Base-by-base conservation (phyloP, 2,113 vertebrate genomes). In the Glareola pratincola region DNA sequence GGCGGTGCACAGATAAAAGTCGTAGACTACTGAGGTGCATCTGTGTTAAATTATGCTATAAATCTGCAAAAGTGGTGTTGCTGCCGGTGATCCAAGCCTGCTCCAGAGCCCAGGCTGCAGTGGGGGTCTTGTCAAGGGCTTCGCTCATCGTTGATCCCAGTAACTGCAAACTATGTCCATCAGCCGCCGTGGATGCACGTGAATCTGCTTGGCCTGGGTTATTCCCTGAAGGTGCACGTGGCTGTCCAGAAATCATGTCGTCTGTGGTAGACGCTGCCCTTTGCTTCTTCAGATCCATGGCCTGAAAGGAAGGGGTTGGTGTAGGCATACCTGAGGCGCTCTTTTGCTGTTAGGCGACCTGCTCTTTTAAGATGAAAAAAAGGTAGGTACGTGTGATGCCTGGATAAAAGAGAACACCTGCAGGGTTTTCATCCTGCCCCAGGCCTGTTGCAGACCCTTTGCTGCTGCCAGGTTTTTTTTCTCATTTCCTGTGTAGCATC, bases 131-230 rank as follows among this genome's bases (percentile, higher is more conserved):
- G 14, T 59, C 0, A 0, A 85, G 74, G 66, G 20, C 37, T 77
- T 45, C 27, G 50, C 50, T 69, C 1, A 0, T 66, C 2, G 0
- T 6, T 45, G 69, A 13, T 30, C 34, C 5, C 6, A 5, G 43
- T 47, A 62, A 66, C 30, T 71, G 60, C 57, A 67, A 19, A 36
- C 29, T 47, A 2, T 9, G 14, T 71, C 47, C 34, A 6, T 67
- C 23, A n/a, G 0, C 62, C 22, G 6, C 66, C 24, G 4, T 21
- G 21, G 34, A 8, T 30, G 51, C 23, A 59, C 50, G n/a, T 62
- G 69, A 66, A 57, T 48, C 60, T 56, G 3, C 32, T 71, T 59
- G 19, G 15, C 53, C 13, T 14, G 62, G 6, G 12, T 47, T 85
- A 37, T 75, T 78, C 47, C 56, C 75, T 59, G 37, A 23, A 79